Evolutionary conservation across 1,140 invertebrate genomes (phyloP).

Genomic region (Drosophila nigrodunni): DNA sequence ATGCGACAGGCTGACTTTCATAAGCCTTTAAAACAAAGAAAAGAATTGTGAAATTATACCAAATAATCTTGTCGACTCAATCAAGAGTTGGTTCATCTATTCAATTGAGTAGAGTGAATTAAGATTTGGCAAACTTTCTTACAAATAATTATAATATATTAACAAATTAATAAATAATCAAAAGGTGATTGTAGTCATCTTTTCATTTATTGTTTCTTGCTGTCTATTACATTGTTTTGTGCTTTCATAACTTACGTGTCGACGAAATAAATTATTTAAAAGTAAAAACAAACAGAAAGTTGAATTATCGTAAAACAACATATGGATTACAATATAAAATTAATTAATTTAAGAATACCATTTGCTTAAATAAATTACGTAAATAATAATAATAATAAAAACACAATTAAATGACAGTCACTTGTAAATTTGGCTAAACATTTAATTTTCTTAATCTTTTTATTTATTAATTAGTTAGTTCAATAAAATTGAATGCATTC

Average conservation of each 20-base stretch:
- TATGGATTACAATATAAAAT: constrained; percentile 35
- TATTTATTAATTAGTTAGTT: constrained; percentile 16
- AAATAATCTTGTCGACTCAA: constrained; percentile 1
- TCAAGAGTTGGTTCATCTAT: not conserved
- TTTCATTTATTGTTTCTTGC: constrained; percentile 46
- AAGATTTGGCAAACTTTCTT: too few species aligned
- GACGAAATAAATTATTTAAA: constrained; percentile 75
- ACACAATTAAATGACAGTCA: constrained; percentile 62
- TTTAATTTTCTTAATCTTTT: constrained; percentile 21
- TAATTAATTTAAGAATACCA: constrained; percentile 16
- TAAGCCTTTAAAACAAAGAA: not conserved
- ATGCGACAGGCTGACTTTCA: constrained; percentile 7
- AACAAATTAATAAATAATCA: not conserved
- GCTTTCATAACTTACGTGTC: constrained; percentile 35
- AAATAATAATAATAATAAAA: constrained; percentile 45
- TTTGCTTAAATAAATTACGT: constrained; percentile 51
- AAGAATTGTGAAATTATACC: constrained; percentile 11
- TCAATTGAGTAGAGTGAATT: not conserved
- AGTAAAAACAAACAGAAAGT: constrained; percentile 76
- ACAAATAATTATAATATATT: too few species aligned
- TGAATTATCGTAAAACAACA: constrained; percentile 62
- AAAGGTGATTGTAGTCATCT: constrained; percentile 8
- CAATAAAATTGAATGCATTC: constrained; percentile 1
- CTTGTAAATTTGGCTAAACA: constrained; percentile 69
- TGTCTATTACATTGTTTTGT: constrained; percentile 40